Base-by-base conservation (phyloP, 2,888 invertebrate species). In the Atethmia centrago region DNA sequence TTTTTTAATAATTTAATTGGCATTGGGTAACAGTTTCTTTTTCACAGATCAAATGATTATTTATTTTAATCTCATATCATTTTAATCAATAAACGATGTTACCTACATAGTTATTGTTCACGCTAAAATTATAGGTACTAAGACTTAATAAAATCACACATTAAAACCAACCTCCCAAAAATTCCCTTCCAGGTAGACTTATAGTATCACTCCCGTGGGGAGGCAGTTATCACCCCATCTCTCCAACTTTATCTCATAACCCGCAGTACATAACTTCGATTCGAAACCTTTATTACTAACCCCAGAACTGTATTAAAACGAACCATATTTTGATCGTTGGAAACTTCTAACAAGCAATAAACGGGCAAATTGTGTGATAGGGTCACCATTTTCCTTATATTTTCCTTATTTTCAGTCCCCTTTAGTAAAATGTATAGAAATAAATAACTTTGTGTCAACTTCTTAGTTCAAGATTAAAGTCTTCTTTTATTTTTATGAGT, bases 151-250 rank as follows among this genome's bases (percentile, higher is more conserved):
- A 45, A 55, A 49, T 36, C 14, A 36, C 58, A 31, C 40, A 4
- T 25, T 21, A 51, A 36, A 67, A 21, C 31, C n/a, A 21, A 53
- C 2, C 45, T 55, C n/a, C 45, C 14, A 3, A 21, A 61, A 55
- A 56, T 31, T 51, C 10, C n/a, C 45, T 45, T 14, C 14, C 64
- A 28, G 45, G 31, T 72, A 53, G 8, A 53, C 19, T 53, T 62
- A 73, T 45, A 31, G 56, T 36, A 51, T 36, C 31, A 47, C 67
- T 63, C 56, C 79, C 74, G 53, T 28, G 47, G 42, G 56, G 40
- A 70, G 31, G 71, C 65, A 53, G 73, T 85, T 86, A 86, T 78
- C 78, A 82, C 85, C 74, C 78, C 62, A 78, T 79, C 73, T 63
- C 71, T 40, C 36, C 8, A 85, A 85, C 68, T 85, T 74, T 69